A percentile compares a stretch with the other conserved stretches of the same genome.
Conservation (phyloP, 2,888 invertebrate genomes). For the Pterostichus niger region DNA sequence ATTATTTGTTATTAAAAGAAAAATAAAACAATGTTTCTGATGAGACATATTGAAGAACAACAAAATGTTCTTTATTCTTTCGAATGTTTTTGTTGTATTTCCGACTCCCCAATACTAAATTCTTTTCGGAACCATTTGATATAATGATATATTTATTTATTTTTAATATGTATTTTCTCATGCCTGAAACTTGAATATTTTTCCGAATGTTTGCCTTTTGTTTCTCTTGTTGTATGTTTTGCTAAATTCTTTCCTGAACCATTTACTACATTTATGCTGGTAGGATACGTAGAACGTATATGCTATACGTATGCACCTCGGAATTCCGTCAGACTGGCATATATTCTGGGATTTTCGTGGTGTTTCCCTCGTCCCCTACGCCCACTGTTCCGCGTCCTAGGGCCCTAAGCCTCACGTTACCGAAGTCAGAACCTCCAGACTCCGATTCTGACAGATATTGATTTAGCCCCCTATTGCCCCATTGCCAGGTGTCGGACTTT, state of each 20-base stretch:
- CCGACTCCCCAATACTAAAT: not conserved
- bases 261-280: conserved; percentile 3
- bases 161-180: conserved; percentile 2
- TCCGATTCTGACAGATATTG: conserved; percentile 29
- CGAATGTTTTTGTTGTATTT: not conserved
- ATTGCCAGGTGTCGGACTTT: conserved; percentile 10
- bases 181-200: not conserved
- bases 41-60: not conserved
- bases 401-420: conserved; percentile 16
- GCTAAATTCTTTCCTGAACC: conserved; percentile 7
- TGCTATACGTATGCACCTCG: conserved; percentile 6
- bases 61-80: not conserved
- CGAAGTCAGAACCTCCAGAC: not conserved
- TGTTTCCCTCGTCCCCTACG: not conserved
- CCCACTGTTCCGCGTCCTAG: not conserved
- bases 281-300: too few relatives aligned
- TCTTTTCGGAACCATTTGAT: not conserved
- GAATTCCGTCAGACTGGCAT: conserved; percentile 7
- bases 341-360: conserved; percentile 8
- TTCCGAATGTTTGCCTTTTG: too few relatives aligned
- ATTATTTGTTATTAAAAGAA: too few relatives aligned
- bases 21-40: too few relatives aligned
- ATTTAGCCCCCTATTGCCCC: conserved; percentile 7
- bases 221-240: conserved; percentile 3
- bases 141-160: conserved; percentile 1